Conservation (phyloP, 2,113 vertebrate genomes). For the Varanus komodoensis region DNA sequence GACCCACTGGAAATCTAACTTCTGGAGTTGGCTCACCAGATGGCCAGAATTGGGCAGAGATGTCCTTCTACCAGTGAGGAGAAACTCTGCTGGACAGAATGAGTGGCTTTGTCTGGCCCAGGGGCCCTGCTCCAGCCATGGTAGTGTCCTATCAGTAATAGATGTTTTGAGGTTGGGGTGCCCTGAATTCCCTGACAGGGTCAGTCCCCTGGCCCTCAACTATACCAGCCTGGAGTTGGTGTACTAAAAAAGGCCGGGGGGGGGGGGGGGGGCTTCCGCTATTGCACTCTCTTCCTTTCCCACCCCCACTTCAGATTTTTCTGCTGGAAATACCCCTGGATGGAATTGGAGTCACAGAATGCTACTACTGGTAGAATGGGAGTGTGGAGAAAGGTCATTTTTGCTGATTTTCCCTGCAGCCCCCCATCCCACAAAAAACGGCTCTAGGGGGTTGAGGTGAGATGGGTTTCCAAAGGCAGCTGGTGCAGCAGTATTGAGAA, state of each 20-base stretch:
- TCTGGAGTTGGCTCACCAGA: not conserved
- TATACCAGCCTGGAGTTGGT: too few relatives aligned
- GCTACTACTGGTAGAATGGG: not conserved
- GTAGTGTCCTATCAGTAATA: too few relatives aligned
- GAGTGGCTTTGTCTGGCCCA: too few relatives aligned
- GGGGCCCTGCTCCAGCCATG: too few relatives aligned
- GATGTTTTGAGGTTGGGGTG: too few relatives aligned
- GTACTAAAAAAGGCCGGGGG: too few relatives aligned
- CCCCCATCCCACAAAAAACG: not conserved
- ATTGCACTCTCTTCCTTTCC: not conserved
- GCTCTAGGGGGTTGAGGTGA: not conserved
- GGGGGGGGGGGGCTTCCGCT: too few relatives aligned
- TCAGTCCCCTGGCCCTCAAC: too few relatives aligned
- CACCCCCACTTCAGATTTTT: not conserved
- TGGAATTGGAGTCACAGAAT: not conserved
- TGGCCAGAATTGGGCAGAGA: too few relatives aligned
- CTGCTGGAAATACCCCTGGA: not conserved
- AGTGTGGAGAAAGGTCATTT: not conserved
- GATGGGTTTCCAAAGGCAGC: not conserved
- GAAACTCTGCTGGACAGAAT: too few relatives aligned
- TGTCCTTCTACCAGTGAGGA: too few relatives aligned
- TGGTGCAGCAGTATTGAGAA: not conserved
- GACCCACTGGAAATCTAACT: not conserved
- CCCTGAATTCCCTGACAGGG: too few relatives aligned
- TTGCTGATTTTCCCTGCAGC: not conserved